Base-by-base conservation (phyloP, 2,888 invertebrate species). In the Napeogenes inachia region DNA sequence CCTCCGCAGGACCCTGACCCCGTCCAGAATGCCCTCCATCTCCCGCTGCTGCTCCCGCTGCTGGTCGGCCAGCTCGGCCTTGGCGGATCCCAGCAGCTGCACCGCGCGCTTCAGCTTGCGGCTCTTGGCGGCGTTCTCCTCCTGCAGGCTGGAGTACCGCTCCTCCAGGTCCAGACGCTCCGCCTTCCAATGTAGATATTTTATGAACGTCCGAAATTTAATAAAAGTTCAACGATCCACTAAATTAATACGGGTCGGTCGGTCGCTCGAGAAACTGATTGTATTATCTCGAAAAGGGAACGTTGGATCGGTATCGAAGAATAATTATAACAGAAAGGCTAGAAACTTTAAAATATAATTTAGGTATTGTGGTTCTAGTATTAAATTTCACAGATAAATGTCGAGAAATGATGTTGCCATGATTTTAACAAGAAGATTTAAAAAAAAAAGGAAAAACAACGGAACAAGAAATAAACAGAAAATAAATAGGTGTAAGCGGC, bases 21-120 rank as follows among this genome's bases (percentile, higher is more conserved):
- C 97, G 81, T 99, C 99, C 70, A 98, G 90, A 21, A 99, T 93
- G 1, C 97, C 97, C 84, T 99, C 99, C 94, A 98, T 98, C 89
- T 99, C 99, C 53, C 98, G 89, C 89, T 99, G 98, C 79, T 99
- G 98, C 75, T 99, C 99, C 67, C 97, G 93, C 78, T 98, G 96
- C 73, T 96, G 94, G 84, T 97, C 97, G 0, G 95, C 94, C 64
- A 96, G 85, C 80, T 97, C 97, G 0, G 95, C 95, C 79, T 96
- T 96, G 0, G 95, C 95, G 0, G 96, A 95, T 91, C 97, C 95
- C 54, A 98, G 90, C 87, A 97, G 93, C 58, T 95, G 94, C 81
- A 96, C 96, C 0, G 97, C 95, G 68, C 97, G 95, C 76, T 97
- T 96, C 60, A 99, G 92, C 81, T 99, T 99, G 75, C 97, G 95